A percentile compares a stretch with the other conserved stretches of the same genome.
Evolutionary conservation across 2,888 invertebrate species (phyloP).

Genomic region (Morpho helenor): DNA sequence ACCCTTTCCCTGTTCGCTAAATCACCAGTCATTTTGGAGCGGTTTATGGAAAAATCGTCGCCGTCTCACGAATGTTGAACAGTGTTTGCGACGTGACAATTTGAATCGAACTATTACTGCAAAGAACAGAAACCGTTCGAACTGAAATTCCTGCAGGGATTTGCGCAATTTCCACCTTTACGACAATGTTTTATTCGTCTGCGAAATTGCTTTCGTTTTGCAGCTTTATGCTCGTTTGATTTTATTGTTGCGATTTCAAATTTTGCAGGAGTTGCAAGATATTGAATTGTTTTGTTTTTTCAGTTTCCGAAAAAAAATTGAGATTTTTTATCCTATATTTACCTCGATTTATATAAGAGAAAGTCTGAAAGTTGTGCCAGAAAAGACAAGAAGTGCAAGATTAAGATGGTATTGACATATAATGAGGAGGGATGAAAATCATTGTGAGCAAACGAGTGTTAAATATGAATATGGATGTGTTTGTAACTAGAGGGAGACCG

Average conservation of each 20-base stretch:
- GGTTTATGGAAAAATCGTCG: conserved; percentile 42
- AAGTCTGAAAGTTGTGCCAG: too few relatives aligned
- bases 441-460: too few relatives aligned
- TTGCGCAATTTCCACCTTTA: conserved; percentile 21
- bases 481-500: too few relatives aligned
- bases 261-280: conserved; percentile 9
- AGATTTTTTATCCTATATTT: too few relatives aligned
- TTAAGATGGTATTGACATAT: too few relatives aligned
- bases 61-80: conserved; percentile 36
- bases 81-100: conserved; percentile 33
- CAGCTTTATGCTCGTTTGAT: conserved; percentile 11
- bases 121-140: conserved; percentile 16
- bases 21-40: conserved; percentile 57
- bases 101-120: conserved; percentile 26
- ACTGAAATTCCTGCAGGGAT: conserved; percentile 15
- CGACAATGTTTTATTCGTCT: conserved; percentile 14
- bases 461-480: too few relatives aligned
- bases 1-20: conserved; percentile 62
- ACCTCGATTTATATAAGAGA: too few relatives aligned
- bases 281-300: conserved; percentile 5
- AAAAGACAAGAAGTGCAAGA: too few relatives aligned
- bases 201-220: conserved; percentile 13
- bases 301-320: too few relatives aligned
- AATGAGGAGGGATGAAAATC: too few relatives aligned
- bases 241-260: conserved; percentile 6